Conservation (phyloP, 2,797 vertebrate genomes). For the Sebastes elongatus region DNA sequence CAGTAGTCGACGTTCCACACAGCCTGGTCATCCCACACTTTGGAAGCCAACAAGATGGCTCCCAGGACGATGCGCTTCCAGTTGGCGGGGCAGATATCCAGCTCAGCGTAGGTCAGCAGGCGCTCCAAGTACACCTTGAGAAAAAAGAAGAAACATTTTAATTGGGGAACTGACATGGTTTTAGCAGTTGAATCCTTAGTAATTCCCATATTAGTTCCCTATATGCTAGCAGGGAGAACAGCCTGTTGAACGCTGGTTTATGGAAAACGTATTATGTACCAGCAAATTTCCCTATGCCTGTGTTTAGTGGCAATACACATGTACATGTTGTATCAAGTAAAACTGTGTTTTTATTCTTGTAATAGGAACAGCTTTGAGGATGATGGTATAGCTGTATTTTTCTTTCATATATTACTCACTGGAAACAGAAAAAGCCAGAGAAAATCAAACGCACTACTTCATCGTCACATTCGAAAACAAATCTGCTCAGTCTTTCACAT, state of each 20-base stretch:
- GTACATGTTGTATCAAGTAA: not conserved
- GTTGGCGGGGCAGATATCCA: slow-evolving; percentile 96
- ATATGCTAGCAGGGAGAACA: not conserved
- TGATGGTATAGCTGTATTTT: too few species aligned
- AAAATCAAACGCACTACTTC: not conserved
- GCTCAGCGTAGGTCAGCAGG: slow-evolving; percentile 95
- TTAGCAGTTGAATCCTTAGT: not conserved
- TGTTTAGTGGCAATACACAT: not conserved
- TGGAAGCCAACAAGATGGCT: slow-evolving; percentile 94
- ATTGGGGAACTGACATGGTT: too few species aligned
- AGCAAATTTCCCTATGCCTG: not conserved
- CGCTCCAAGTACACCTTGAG: slow-evolving; percentile 94
- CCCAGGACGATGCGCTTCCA: slow-evolving; percentile 97
- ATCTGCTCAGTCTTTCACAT: not conserved
- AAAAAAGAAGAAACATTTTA: not conserved
- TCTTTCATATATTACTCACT: not conserved
- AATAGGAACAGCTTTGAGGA: not conserved
- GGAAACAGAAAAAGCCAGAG: not conserved
- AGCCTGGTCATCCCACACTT: slow-evolving; percentile 98
- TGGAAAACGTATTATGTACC: not conserved
- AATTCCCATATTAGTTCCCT: not conserved
- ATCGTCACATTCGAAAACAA: not conserved
- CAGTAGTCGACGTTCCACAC: slow-evolving; percentile 99
- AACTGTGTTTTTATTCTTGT: not conserved
- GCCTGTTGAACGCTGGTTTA: not conserved